Evolutionary conservation across 2,113 vertebrate species (phyloP), one percentile per base, ranked within the genome.

Genomic region (Charadrius vociferus): DNA sequence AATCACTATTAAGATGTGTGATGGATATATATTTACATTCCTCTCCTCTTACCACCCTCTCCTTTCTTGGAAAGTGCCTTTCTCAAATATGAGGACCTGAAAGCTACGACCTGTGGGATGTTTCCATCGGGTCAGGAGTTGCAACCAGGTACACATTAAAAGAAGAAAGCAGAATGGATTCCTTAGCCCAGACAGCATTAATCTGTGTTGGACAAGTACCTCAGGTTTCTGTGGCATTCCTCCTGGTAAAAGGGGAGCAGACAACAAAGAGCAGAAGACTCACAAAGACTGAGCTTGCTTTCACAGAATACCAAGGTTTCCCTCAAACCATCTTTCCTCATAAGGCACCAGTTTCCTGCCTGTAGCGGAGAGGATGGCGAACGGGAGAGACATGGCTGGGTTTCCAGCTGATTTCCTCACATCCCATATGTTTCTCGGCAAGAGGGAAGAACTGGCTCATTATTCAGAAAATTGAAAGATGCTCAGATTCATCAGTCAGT

Each of bases 391-490:
- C 37, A 7, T 3, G 53, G 67, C 74, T 80, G 93, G 23, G 37
- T 86, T 95, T 91, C 66, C 84, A 90, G 91, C 81, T 86, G 93
- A 36, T 93, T 93, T 91, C 81, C 77, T 96, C 88, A 79, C 81
- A 81, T 84, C 77, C 96, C 94, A 89, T 91, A 95, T 96, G 96
- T 95, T 96, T 93, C 95, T 97, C 55, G 7, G 87, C 74, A 97
- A 95, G 89, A 93, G 0, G 5, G 66, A 95, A 95, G 86, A 90
- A 77, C 71, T 70, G 78, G 74, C 81, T 96, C 71, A 93, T 95
- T 95, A 97, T 95, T 93, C 83, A 95, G 87, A 95, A 90, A 85
- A 91, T 30, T 90, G 81, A 97, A 96, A 91, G 81, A 88, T 88
- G 74, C 84, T 50, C 62, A 87, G 84, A 93, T 94, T 95, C 89